A percentile compares a stretch with the other conserved stretches of the same genome.
These are phyloP conservation scores for Galaxias olidus DNA, from an alignment of 2,797 vertebrate species.

Conservation along the genomic window DNA sequence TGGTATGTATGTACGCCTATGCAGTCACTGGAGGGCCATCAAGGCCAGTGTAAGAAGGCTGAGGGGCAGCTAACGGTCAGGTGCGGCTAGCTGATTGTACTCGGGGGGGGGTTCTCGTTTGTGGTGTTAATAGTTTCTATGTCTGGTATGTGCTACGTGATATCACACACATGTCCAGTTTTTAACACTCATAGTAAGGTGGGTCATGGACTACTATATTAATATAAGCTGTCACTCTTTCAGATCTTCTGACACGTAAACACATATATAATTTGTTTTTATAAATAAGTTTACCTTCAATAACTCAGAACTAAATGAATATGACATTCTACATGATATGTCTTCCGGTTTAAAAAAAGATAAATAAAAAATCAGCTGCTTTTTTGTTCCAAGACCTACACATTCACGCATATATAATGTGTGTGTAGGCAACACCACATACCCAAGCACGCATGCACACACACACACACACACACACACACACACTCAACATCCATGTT, in stretches of 20 bases:
- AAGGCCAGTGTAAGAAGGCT: slow-evolving; percentile 38
- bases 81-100: slow-evolving; percentile 36
- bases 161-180: slow-evolving; percentile 25
- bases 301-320: no score
- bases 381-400: neutral
- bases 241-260: neutral
- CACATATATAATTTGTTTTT: neutral
- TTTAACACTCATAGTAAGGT: slow-evolving; percentile 36
- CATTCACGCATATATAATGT: slow-evolving; percentile 7
- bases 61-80: slow-evolving; percentile 45
- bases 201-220: slow-evolving; percentile 18
- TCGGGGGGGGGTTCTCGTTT: slow-evolving; percentile 43
- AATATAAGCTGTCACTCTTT: neutral
- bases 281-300: no score
- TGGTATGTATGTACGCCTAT: slow-evolving; percentile 39
- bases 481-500: slow-evolving; percentile 13
- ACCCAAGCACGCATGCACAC: slow-evolving; percentile 18
- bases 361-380: no score
- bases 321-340: no score
- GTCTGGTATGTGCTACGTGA: slow-evolving; percentile 32
- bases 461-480: neutral
- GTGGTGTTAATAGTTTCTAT: slow-evolving; percentile 35
- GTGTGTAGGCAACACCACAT: slow-evolving; percentile 7
- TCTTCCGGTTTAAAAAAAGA: no score
- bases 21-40: slow-evolving; percentile 68